Percentiles rank a stretch among this genome's conserved stretches.
Conservation (phyloP, 1,140 invertebrate genomes). For the Drosophila biarmipes region DNA sequence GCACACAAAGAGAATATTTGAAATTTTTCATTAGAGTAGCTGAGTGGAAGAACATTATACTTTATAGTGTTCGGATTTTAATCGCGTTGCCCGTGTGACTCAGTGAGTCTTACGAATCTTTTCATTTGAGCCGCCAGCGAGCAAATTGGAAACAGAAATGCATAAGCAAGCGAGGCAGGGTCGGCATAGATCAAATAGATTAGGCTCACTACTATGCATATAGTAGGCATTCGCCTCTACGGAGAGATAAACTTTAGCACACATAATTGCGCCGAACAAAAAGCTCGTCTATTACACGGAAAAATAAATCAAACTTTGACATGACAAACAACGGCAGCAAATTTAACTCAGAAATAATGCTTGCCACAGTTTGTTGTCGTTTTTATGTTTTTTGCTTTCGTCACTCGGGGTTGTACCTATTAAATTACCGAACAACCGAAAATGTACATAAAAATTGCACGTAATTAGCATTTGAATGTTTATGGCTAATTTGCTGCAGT, state of each 20-base stretch:
- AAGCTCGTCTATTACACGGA: constrained; percentile 69
- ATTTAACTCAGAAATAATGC: constrained; percentile 47
- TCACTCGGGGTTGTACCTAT: constrained; percentile 39
- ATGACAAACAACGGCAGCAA: constrained; percentile 42
- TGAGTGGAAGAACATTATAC: constrained; percentile 21
- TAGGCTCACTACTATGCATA: constrained; percentile 31
- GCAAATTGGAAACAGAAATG: constrained; percentile 54
- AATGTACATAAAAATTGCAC: constrained; percentile 65
- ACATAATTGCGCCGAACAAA: constrained; percentile 65
- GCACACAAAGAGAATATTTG: constrained; percentile 44
- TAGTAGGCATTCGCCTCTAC: constrained; percentile 14
- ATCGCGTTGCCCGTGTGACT: constrained; percentile 34
- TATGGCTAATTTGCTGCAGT: constrained; percentile 76
- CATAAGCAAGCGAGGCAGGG: constrained; percentile 55
- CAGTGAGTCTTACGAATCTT: constrained; percentile 23
- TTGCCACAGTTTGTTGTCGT: constrained; percentile 41
- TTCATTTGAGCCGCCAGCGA: constrained; percentile 26
- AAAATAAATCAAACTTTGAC: constrained; percentile 81
- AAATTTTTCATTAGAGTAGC: constrained; percentile 29
- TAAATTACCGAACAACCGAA: constrained; percentile 62
- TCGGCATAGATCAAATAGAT: constrained; percentile 81
- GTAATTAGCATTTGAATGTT: constrained; percentile 79
- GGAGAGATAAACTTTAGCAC: constrained; percentile 24
- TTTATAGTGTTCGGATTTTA: constrained; percentile 23
- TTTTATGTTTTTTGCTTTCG: background rate